Base-by-base conservation (phyloP, 35 echinoderm and acorn worm species). In the Eucidaris tribuloides region DNA sequence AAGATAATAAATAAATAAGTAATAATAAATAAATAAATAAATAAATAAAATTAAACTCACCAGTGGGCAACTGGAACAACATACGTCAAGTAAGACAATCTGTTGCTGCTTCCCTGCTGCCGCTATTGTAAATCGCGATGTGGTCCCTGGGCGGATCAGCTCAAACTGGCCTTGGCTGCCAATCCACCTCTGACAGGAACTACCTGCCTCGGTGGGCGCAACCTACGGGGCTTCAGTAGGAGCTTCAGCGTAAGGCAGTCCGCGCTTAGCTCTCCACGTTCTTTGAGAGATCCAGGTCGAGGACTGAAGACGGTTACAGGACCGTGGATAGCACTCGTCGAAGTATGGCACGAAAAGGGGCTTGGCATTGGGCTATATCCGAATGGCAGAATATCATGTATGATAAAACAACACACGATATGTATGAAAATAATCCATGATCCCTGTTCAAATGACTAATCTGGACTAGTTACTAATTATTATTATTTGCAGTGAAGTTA, bases 121-220 rank as follows among this genome's bases (percentile, higher is more conserved):
- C 68, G 37, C 35, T 74, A 22, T 74, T 74, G 41, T 74, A 74
- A 14, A 74, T n/a, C 68, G 38, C 35, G 68, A 44, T 74, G 68
- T 9, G 36, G 68, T 74, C 34, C 68, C 36, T 74, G 68, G 2
- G 68, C n/a, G n/a, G n/a, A 40, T 25, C 68, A 74, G 18, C 68
- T 74, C 9, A 36, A 22, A 19, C 68, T 40, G 2, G 6, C 35
- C 68, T 27, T 35, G 2, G 36, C 25, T 9, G 35, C 68, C 2
- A 42, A 33, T 38, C 38, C 68, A 25, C 44, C 40, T 40, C 29
- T 35, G 41, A 42, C 38, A 33, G 44, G 40, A 9, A 42, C 68
- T 1, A 25, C 35, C 13, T 25, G 37, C 24, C 25, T 40, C 40
- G 68, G n/a, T 18, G 41, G 34, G 44, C 28, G 18, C 14, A 74